phyloP scores from a whole-genome alignment of 2,797 vertebrate species.

The Emydoidea blandingii region DNA sequence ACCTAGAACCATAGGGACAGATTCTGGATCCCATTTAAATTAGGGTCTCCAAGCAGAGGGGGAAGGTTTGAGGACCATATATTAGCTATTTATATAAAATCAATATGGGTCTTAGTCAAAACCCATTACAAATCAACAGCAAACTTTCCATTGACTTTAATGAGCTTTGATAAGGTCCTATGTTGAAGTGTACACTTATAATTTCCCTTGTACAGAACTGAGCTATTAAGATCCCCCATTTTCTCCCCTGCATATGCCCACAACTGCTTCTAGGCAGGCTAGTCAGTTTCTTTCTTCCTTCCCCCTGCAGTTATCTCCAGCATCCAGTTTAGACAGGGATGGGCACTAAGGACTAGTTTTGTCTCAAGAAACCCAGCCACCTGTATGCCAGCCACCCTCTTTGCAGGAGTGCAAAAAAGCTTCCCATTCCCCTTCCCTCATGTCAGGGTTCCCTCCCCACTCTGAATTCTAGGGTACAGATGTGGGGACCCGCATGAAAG shows the following conservation, averaged over 20 bases:
- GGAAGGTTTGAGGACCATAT: not conserved
- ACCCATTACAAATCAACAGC: not conserved
- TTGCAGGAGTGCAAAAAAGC: not conserved
- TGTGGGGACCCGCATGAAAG: too few relatives aligned
- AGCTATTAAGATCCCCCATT: not conserved
- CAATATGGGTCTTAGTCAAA: not conserved
- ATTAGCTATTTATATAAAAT: not conserved
- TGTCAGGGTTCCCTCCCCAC: too few relatives aligned
- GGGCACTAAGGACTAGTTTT: not conserved
- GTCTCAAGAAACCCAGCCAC: not conserved
- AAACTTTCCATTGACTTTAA: not conserved
- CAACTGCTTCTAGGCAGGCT: not conserved
- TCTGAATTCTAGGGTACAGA: too few relatives aligned
- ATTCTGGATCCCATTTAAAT: not conserved
- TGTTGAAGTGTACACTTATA: not conserved
- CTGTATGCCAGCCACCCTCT: not conserved
- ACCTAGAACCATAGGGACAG: accelerated
- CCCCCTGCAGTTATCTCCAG: not conserved
- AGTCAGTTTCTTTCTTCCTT: not conserved
- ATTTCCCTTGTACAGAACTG: not conserved
- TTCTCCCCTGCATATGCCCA: not conserved
- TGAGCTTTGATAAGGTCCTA: accelerated
- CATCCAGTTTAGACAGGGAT: not conserved
- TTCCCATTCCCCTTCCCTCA: accelerated
- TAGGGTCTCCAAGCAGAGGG: not conserved